A percentile compares a stretch with the other conserved stretches of the same genome.
These are phyloP conservation scores for Eospalax fontanierii DNA, from an alignment of 2,797 vertebrate species.

Conservation along the genomic window DNA sequence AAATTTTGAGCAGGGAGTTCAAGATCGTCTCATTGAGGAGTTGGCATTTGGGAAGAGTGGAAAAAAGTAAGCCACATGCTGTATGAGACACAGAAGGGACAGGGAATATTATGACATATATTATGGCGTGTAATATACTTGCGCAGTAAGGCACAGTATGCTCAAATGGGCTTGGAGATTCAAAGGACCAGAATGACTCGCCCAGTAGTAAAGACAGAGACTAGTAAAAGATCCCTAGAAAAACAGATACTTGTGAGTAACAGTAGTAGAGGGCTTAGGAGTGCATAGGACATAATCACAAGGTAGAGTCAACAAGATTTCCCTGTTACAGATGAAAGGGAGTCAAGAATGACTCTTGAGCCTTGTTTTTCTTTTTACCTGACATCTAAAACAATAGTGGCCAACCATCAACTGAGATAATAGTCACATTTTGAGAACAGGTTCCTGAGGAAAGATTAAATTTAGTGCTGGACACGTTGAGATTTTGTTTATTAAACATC, in stretches of 20 bases:
- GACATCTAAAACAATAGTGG: background rate
- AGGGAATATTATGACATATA: background rate
- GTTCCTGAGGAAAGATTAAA: slow-evolving; percentile 4
- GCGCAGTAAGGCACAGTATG: background rate
- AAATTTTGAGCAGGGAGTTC: background rate
- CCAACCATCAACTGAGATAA: background rate
- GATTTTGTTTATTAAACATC: slow-evolving; percentile 1
- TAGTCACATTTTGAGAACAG: background rate
- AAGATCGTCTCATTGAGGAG: background rate
- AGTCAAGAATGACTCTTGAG: background rate
- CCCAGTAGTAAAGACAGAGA: background rate
- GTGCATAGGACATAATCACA: background rate
- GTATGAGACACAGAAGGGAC: background rate
- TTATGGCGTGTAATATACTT: background rate
- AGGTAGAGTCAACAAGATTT: background rate
- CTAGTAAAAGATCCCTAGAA: background rate
- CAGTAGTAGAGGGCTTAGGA: background rate
- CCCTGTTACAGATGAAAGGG: background rate
- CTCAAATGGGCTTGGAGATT: background rate
- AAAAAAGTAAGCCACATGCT: background rate
- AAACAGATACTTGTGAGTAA: background rate
- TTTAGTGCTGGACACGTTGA: background rate
- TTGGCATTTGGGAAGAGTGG: background rate
- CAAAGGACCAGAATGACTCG: background rate
- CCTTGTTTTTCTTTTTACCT: background rate